Base-by-base conservation (phyloP, 2,113 vertebrate species). In the Rhabdornis inornatus region DNA sequence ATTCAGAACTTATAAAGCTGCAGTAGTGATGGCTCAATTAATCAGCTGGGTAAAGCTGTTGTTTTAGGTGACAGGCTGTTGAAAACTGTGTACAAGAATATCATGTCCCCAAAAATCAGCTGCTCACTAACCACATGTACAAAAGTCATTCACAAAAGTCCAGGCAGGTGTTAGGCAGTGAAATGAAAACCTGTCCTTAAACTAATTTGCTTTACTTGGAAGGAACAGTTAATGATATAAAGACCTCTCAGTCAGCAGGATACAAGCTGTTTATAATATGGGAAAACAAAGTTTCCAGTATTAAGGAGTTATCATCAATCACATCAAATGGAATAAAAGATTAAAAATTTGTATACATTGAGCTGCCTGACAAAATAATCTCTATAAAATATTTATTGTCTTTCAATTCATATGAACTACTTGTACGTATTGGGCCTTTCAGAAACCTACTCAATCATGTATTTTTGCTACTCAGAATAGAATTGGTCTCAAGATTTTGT, bases 341-440 rank as follows among this genome's bases (percentile, higher is more conserved):
- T 75, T 75, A n/a, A 42, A 83, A 52, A 57, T 25, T 14, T 86
- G 15, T 12, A 30, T 45, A 23, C 66, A 24, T 1, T 60, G 31
- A 83, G 2, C 1, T 65, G 4, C 24, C 5, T 63, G 49, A 37
- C 3, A 40, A 83, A 83, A 87, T 44, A 47, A 53, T 57, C 15
- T 75, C 0, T 27, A 19, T 18, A 33, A 57, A 70, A 49, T 6
- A 31, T 18, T 13, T 11, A 5, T 22, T 55, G 4, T 35, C 15
- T 42, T 84, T 63, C 10, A 49, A 12, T 47, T 61, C 4, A 30
- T 27, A 5, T 66, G 39, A 50, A n/a, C 4, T 77, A 8, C 22
- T 13, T 42, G 27, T 8, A 66, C 0, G 0, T 14, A 30, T 18
- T 53, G 5, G 25, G 9, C 7, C 22, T 55, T 87, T 74, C 28